Evolutionary conservation across 2,113 vertebrate species (phyloP).

Genomic region (Phalacrocorax aristotelis): DNA sequence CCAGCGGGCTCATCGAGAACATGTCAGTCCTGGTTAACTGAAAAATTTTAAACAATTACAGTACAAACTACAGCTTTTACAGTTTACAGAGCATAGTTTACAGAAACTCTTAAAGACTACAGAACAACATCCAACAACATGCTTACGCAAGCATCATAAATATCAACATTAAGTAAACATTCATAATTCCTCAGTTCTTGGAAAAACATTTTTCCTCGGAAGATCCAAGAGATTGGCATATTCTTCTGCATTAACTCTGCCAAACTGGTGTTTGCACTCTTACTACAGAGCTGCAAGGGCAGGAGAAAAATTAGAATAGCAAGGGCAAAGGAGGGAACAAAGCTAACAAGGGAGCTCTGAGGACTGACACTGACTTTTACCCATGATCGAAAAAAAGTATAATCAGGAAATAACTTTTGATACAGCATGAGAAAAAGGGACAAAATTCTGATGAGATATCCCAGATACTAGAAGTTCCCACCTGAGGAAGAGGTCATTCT

Average conservation of each 20-base stretch:
- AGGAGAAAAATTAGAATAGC: not conserved
- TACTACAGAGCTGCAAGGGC: not conserved
- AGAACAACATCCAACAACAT: not conserved
- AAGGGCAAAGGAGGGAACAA: not conserved
- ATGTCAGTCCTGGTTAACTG: not conserved
- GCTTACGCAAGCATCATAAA: not conserved
- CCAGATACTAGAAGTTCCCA: not conserved
- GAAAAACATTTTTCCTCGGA: not conserved
- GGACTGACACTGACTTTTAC: not conserved
- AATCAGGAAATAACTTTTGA: not conserved
- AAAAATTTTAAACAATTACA: not conserved
- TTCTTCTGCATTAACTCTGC: not conserved
- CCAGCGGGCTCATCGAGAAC: not conserved
- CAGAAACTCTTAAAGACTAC: not conserved
- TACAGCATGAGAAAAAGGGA: not conserved
- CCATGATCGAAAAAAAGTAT: not conserved
- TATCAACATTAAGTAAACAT: slow-evolving; percentile 14
- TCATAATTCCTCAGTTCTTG: not conserved
- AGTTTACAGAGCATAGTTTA: slow-evolving; percentile 30
- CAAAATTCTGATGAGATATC: not conserved
- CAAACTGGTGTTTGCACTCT: not conserved
- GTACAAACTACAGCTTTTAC: not conserved
- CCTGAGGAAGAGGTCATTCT: not conserved
- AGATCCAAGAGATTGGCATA: not conserved
- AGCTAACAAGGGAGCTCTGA: not conserved